Conservation (phyloP, 1,140 invertebrate genomes). For the Zelostemma sp. region DNA sequence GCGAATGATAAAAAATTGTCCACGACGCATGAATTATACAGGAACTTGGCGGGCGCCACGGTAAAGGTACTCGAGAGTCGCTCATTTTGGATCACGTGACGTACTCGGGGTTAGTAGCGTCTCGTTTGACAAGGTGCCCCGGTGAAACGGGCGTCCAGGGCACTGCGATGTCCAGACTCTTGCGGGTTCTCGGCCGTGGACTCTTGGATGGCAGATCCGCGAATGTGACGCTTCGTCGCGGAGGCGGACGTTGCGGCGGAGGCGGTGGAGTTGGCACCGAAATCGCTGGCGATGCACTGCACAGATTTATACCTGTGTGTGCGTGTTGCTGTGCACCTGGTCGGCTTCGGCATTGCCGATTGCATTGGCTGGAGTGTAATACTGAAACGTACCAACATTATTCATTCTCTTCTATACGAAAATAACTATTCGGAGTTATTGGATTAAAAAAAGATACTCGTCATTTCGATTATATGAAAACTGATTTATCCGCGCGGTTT, state of each 20-base stretch:
- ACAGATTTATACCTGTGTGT: conserved; percentile 77
- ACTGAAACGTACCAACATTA: conserved; percentile 72
- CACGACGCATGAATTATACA: neutral
- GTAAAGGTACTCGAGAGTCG: conserved; percentile 5
- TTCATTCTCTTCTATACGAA: too few relatives aligned
- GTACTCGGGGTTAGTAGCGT: conserved; percentile 62
- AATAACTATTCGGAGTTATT: too few relatives aligned
- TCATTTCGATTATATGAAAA: too few relatives aligned
- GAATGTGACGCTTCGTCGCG: conserved; percentile 64
- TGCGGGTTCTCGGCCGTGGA: conserved; percentile 43
- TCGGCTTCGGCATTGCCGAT: conserved; percentile 78
- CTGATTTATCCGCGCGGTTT: too few relatives aligned
- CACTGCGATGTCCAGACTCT: conserved; percentile 59
- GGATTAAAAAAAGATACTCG: too few relatives aligned
- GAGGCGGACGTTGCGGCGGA: conserved; percentile 57
- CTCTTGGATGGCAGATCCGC: conserved; percentile 63
- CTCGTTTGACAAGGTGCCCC: conserved; percentile 56
- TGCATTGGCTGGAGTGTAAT: conserved; percentile 83
- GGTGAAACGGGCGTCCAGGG: conserved; percentile 66
- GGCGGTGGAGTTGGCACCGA: conserved; percentile 60
- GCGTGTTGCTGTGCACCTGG: conserved; percentile 81
- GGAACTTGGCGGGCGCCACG: neutral
- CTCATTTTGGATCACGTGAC: conserved; percentile 51
- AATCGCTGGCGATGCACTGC: conserved; percentile 51
- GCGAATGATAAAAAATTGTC: too few relatives aligned